Evolutionary conservation across 2,888 invertebrate genomes (phyloP).

Genomic region (Blastobasis adustella): DNA sequence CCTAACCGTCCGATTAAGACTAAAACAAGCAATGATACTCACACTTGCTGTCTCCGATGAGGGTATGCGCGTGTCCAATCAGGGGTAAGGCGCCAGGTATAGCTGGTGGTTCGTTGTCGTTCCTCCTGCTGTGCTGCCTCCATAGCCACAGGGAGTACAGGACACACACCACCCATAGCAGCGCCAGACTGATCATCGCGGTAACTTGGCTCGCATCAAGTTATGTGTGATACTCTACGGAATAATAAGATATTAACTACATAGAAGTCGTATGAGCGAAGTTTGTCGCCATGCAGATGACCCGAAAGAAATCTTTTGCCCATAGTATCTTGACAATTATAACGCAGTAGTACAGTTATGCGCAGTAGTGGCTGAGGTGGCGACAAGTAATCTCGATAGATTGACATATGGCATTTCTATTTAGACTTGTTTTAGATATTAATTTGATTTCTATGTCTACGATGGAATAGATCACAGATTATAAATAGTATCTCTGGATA

Average conservation of each 20-base stretch:
- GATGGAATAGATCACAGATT: no score
- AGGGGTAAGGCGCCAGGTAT: slow-evolving; percentile 42
- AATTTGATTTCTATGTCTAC: no score
- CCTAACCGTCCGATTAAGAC: no score
- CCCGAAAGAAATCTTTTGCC: slow-evolving; percentile 2
- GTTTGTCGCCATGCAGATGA: background rate
- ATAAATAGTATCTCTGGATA: no score
- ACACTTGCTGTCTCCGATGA: slow-evolving; percentile 51
- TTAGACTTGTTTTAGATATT: no score
- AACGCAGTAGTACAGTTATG: no score
- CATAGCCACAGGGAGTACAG: slow-evolving; percentile 30
- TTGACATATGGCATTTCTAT: no score
- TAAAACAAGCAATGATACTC: slow-evolving; percentile 18
- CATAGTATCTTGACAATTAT: background rate
- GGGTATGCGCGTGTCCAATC: slow-evolving; percentile 42
- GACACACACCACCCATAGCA: slow-evolving; percentile 24
- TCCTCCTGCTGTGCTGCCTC: slow-evolving; percentile 19
- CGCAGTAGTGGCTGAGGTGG: no score
- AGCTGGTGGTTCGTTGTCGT: slow-evolving; percentile 36
- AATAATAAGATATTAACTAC: no score
- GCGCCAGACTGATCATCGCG: slow-evolving; percentile 28
- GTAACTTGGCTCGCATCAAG: background rate
- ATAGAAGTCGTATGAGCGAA: no score
- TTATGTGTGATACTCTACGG: background rate
- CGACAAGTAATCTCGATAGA: no score